Base-by-base conservation (phyloP, 1,140 invertebrate species). In the Hestina assimilis region DNA sequence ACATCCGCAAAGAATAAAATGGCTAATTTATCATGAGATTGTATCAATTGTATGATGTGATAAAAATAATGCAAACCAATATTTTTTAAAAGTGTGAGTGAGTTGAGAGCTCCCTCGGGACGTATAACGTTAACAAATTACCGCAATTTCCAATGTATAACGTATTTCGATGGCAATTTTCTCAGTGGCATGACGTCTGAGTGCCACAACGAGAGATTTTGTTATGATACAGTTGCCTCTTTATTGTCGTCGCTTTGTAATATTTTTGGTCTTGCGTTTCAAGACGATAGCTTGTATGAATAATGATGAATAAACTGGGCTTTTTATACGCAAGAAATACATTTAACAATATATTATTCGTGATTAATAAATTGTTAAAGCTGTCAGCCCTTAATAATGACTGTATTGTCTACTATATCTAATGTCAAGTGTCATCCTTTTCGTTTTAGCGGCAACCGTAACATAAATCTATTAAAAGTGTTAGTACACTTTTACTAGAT, bases 111-210 rank as follows among this genome's bases (percentile, higher is more conserved):
- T 41, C 79, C 56, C 74, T 15, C 6, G 76, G 72, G 72, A 69
- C 56, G 40, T 67, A 76, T 79, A 76, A 79, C 52, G 64, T 71
- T 76, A 79, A 83, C 73, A 79, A 78, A 83, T 79, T 74, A 66
- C 69, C 33, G 61, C 72, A 75, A 78, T 82, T 81, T 75, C 71
- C 76, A 78, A 78, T 78, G 72, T 75, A 69, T 77, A 72, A 75
- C 69, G 69, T 69, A 68, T 79, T 75, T 38, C 33, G 33, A 14
- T 38, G 33, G 33, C 33, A 38, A 38, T 38, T 38, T 38, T 38
- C 33, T 38, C 33, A 19, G 14, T 38, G 33, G 33, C 17, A 38
- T 38, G 33, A 38, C 15, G 33, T 8, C 33, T 38, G 33, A n/a
- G 33, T 38, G 15, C 14, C 33, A n/a, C n/a, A 38, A 9, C 8